These are phyloP conservation scores for Volucella zonaria DNA, from an alignment of 2,888 invertebrate genomes.

Conservation along the genomic window DNA sequence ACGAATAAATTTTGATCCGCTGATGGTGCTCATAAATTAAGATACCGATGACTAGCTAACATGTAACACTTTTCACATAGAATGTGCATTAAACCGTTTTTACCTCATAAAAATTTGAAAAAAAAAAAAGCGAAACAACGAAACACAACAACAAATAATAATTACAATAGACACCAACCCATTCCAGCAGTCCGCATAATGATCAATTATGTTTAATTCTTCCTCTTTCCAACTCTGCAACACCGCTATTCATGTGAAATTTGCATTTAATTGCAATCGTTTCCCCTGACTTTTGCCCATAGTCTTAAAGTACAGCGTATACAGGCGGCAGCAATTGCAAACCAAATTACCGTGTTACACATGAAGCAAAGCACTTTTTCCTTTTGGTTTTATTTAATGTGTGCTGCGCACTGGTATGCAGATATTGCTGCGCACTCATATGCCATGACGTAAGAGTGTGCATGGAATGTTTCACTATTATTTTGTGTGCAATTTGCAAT, in stretches of 20 bases:
- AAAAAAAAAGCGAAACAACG: neutral
- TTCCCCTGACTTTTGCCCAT: slow-evolving; percentile 7
- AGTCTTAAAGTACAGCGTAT: neutral
- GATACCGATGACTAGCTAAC: slow-evolving; percentile 43
- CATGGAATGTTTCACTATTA: slow-evolving; percentile 70
- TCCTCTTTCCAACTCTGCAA: slow-evolving; percentile 29
- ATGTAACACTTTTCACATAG: slow-evolving; percentile 31
- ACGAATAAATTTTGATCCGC: neutral
- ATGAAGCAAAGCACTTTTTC: slow-evolving; percentile 69
- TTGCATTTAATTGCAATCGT: slow-evolving; percentile 71
- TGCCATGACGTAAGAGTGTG: slow-evolving; percentile 68
- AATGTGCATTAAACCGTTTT: slow-evolving; percentile 15
- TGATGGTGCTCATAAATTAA: slow-evolving; percentile 19
- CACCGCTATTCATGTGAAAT: slow-evolving; percentile 60
- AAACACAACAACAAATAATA: slow-evolving; percentile 28
- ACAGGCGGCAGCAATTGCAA: slow-evolving; percentile 33
- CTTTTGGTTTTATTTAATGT: slow-evolving; percentile 1
- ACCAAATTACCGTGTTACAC: slow-evolving; percentile 51
- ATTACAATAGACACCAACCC: slow-evolving; percentile 56
- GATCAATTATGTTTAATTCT: slow-evolving; percentile 69
- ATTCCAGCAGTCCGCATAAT: slow-evolving; percentile 46
- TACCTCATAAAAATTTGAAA: slow-evolving; percentile 32
- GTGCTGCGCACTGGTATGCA: slow-evolving; percentile 8
- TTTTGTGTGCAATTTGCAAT: slow-evolving; percentile 71
- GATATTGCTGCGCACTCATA: slow-evolving; percentile 46